Conservation (phyloP, 2,113 vertebrate genomes). For the Callospermophilus lateralis region DNA sequence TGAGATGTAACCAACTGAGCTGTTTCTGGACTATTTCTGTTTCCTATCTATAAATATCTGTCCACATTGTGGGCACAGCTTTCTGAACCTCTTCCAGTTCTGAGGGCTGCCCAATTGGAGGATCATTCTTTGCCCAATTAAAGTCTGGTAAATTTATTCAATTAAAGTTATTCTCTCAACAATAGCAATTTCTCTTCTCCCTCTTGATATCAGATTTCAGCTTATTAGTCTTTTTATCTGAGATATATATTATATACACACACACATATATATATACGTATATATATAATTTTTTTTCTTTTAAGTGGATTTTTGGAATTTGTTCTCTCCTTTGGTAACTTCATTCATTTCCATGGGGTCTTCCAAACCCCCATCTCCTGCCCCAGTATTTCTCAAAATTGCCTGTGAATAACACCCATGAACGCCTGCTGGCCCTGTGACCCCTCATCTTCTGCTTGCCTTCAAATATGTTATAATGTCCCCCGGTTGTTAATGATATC, state of each 20-base stretch:
- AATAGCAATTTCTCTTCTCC: background rate
- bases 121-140: background rate
- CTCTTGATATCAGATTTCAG: background rate
- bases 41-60: background rate
- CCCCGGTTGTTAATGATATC: background rate
- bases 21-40: background rate
- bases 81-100: background rate
- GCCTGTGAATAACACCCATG: background rate
- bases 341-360: background rate
- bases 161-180: background rate
- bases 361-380: background rate
- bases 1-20: background rate
- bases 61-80: background rate
- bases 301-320: background rate
- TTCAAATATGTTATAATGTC: background rate
- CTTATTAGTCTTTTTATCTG: background rate
- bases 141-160: background rate
- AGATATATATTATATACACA: too few relatives aligned
- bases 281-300: background rate
- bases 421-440: background rate
- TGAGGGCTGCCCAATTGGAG: background rate
- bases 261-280: background rate
- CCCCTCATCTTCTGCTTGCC: background rate
- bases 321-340: background rate
- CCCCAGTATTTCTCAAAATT: background rate